phyloP scores from a whole-genome alignment of 2,888 invertebrate species.

The Dolomedes plantarius region DNA sequence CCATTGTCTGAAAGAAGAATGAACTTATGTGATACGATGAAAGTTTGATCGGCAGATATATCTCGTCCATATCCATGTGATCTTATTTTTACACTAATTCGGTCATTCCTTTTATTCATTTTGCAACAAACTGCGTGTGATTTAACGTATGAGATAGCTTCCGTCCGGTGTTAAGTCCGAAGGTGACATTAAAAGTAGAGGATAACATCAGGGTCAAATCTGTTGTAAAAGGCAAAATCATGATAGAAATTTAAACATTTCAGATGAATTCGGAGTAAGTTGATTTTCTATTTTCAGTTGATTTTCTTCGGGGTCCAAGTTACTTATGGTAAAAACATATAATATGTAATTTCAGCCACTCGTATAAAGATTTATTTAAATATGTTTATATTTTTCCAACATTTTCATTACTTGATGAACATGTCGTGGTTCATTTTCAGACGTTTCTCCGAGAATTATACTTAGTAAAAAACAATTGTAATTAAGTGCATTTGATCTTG shows the following conservation, averaged over 20 bases:
- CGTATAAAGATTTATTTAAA: too few species aligned
- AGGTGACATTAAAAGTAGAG: background rate
- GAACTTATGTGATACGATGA: constrained; percentile 21
- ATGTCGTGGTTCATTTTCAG: too few species aligned
- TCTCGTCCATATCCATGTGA: background rate
- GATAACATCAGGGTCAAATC: background rate
- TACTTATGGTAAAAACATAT: too few species aligned
- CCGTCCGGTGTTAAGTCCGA: background rate
- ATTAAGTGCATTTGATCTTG: too few species aligned
- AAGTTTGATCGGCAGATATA: constrained; percentile 23
- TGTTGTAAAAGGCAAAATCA: background rate
- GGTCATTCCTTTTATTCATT: constrained; percentile 1
- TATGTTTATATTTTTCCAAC: too few species aligned
- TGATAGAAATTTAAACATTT: background rate
- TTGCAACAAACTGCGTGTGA: constrained; percentile 25
- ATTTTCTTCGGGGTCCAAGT: too few species aligned
- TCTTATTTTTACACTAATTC: background rate
- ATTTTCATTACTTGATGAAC: too few species aligned
- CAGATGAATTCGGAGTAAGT: too few species aligned
- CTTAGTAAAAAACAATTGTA: too few species aligned
- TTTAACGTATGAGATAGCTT: constrained; percentile 8
- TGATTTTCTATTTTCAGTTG: too few species aligned
- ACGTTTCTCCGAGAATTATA: too few species aligned
- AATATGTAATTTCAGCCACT: too few species aligned
- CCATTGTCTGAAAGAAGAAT: constrained; percentile 18